These are phyloP conservation scores for Parthenolecanium corni DNA, from an alignment of 2,888 invertebrate genomes.

Conservation along the genomic window DNA sequence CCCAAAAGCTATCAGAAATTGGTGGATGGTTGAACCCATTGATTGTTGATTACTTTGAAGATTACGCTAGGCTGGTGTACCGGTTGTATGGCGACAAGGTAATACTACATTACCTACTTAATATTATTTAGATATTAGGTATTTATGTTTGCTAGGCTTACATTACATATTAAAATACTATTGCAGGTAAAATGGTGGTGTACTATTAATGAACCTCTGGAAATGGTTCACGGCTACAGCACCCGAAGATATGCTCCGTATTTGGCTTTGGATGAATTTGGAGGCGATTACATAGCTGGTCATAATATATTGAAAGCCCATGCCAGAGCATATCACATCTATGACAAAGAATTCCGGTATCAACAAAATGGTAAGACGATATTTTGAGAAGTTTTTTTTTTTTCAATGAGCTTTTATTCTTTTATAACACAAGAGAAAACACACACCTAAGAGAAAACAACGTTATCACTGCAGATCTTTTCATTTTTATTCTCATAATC, in stretches of 20 bases:
- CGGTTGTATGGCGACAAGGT: constrained; percentile 44
- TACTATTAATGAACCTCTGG: constrained; percentile 53
- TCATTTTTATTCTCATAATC: too few species aligned
- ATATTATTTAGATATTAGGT: background rate
- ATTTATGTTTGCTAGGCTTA: background rate
- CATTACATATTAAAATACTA: background rate
- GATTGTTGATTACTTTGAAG: constrained; percentile 51
- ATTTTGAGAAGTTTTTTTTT: background rate
- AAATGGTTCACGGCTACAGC: constrained; percentile 34
- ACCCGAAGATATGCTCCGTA: constrained; percentile 34
- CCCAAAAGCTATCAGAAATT: constrained; percentile 43
- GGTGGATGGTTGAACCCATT: constrained; percentile 57
- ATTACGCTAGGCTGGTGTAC: constrained; percentile 49
- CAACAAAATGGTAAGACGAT: constrained; percentile 42
- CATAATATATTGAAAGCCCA: constrained; percentile 55
- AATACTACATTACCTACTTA: background rate
- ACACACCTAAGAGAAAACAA: too few species aligned
- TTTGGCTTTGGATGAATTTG: constrained; percentile 43
- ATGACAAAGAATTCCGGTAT: constrained; percentile 46
- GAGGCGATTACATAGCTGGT: constrained; percentile 48
- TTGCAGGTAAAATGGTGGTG: constrained; percentile 46
- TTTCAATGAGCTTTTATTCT: background rate
- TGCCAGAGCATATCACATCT: constrained; percentile 50
- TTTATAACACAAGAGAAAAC: too few species aligned
- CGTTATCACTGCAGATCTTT: too few species aligned